A percentile compares a stretch with the other conserved stretches of the same genome.
Conservation (phyloP, 2,888 invertebrate genomes). For the Coelinius sp. region DNA sequence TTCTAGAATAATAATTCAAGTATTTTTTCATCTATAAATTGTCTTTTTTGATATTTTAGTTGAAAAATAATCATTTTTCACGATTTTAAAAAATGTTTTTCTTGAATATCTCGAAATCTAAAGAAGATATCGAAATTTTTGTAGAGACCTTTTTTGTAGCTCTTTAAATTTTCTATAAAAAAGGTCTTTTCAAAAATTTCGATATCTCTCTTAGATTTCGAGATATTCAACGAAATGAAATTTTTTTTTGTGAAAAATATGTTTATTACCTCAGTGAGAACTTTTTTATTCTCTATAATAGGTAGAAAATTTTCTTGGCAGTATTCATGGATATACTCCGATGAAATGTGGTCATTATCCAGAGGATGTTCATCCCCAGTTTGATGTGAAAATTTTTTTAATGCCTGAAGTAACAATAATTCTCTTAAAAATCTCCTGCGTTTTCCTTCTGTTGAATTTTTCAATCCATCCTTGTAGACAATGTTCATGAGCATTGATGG, state of each 20-base stretch:
- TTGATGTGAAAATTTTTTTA: neutral
- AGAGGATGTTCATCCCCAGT: neutral
- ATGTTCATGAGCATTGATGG: neutral
- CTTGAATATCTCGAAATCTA: too few species aligned
- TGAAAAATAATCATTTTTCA: neutral
- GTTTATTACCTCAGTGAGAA: neutral
- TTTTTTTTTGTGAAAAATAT: too few species aligned
- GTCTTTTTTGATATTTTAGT: neutral
- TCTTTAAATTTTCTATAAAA: neutral
- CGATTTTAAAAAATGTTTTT: too few species aligned
- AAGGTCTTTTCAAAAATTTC: neutral
- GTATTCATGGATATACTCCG: neutral
- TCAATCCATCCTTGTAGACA: neutral
- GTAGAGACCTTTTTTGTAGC: too few species aligned
- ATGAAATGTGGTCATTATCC: neutral
- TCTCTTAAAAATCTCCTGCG: neutral
- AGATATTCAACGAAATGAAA: neutral
- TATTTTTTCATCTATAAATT: neutral
- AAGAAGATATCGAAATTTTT: too few species aligned
- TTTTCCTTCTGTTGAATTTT: neutral
- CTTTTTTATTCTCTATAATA: neutral
- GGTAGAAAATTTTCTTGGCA: neutral
- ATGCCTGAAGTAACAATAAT: neutral
- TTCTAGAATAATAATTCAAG: neutral
- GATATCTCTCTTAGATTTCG: neutral